Percentiles rank a stretch among this genome's conserved stretches.
phyloP scores from a whole-genome alignment of 2,113 vertebrate genomes.

The Odontesthes bonariensis region DNA sequence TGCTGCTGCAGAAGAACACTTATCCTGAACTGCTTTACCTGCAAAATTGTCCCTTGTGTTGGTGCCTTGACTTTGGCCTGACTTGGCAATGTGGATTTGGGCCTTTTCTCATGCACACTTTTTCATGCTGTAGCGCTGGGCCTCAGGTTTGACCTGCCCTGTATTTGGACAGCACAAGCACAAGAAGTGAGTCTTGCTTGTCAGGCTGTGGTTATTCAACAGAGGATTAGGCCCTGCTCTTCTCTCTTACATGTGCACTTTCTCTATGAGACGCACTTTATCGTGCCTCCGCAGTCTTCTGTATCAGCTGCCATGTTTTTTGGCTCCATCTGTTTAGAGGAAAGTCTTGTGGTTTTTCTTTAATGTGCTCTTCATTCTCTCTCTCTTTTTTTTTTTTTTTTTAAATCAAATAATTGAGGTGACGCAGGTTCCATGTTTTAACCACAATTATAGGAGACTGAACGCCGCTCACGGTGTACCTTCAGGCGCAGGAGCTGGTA shows the following conservation, averaged over 20 bases:
- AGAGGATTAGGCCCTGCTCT: constrained; percentile 70
- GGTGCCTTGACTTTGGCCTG: constrained; percentile 8
- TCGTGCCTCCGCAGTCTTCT: constrained; percentile 47
- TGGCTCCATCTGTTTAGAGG: constrained; percentile 50
- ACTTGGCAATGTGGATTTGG: constrained; percentile 27
- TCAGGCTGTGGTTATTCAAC: constrained; percentile 72
- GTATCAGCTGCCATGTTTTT: constrained; percentile 28
- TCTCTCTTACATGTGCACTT: constrained; percentile 59
- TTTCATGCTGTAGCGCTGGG: constrained; percentile 18
- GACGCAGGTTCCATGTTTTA: constrained; percentile 62
- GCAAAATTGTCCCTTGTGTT: constrained; percentile 12
- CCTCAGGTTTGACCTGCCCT: constrained; percentile 35
- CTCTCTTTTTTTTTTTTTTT: no score
- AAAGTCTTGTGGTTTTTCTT: constrained; percentile 40
- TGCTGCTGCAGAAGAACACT: constrained; percentile 45
- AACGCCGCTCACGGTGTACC: constrained; percentile 44
- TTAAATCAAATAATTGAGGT: constrained; percentile 40
- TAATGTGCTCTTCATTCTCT: constrained; percentile 56
- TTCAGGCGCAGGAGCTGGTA: constrained; percentile 47
- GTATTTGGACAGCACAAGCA: constrained; percentile 26
- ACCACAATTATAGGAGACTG: constrained; percentile 44
- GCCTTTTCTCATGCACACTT: constrained; percentile 35
- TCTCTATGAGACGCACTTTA: constrained; percentile 60
- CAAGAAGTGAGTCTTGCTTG: constrained; percentile 48
- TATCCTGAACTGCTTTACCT: constrained; percentile 36